Evolutionary conservation across 2,888 invertebrate species (phyloP).

Genomic region (Megalurothrips usitatus): DNA sequence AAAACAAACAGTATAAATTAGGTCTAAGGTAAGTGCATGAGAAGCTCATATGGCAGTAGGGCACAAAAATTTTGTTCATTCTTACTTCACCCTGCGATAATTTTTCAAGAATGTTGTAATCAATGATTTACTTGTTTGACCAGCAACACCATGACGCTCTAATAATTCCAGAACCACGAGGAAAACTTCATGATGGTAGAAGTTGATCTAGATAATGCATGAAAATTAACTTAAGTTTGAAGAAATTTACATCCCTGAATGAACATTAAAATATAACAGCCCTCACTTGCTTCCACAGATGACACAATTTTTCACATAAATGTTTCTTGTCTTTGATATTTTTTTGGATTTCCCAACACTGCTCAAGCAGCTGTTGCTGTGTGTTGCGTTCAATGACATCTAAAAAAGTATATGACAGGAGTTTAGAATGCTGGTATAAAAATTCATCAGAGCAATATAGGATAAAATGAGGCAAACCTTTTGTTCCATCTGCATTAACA

Average conservation of each 20-base stretch:
- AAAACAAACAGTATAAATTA: background rate
- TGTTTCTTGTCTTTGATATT: background rate
- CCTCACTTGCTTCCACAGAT: background rate
- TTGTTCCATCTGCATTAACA: background rate
- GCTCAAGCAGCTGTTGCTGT: background rate
- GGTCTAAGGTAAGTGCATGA: background rate
- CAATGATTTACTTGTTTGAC: background rate
- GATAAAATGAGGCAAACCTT: background rate
- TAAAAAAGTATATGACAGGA: background rate
- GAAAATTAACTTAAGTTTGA: background rate
- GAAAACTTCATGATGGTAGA: constrained; percentile 5
- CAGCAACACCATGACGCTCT: background rate
- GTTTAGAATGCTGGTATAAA: background rate
- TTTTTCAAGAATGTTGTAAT: background rate
- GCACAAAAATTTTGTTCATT: background rate
- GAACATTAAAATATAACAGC: background rate
- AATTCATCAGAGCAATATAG: background rate
- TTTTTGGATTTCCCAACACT: background rate
- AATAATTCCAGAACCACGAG: background rate
- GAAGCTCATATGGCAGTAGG: too few relatives aligned
- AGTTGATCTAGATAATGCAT: background rate
- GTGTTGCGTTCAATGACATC: background rate
- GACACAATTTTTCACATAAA: background rate
- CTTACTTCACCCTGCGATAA: background rate
- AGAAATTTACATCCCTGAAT: background rate